Evolutionary conservation across 92 coral and sea anemone species (phyloP).

Genomic region (Blastomussa wellsi): DNA sequence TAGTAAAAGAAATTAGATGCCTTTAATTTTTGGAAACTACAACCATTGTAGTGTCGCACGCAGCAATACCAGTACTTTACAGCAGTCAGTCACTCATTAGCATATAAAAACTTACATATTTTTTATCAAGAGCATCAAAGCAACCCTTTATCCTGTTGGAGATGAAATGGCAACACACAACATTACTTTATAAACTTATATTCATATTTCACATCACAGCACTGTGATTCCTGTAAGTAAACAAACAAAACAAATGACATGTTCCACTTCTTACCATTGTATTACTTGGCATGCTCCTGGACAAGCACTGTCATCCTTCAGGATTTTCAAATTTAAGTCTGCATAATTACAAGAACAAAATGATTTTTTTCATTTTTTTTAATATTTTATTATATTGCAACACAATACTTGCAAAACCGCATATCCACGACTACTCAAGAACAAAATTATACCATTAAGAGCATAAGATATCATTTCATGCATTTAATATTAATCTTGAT

Average conservation of each 20-base stretch:
- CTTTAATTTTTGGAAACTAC: neutral
- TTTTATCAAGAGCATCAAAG: constrained; percentile 93
- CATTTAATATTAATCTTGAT: no score
- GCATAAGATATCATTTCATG: no score
- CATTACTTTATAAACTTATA: neutral
- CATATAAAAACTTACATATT: constrained; percentile 79
- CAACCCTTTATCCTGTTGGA: constrained; percentile 92
- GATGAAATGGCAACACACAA: neutral
- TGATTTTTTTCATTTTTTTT: no score
- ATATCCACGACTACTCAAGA: no score
- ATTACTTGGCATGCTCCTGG: constrained; percentile 98
- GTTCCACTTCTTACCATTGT: constrained; percentile 72
- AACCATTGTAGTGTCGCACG: no score
- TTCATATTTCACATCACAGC: neutral
- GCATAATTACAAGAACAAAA: neutral
- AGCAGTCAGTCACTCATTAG: neutral
- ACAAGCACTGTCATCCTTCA: constrained; percentile 95
- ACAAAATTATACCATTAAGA: no score
- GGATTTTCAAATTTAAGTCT: constrained; percentile 93
- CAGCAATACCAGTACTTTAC: no score
- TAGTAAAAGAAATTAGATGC: neutral
- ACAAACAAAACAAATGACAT: neutral
- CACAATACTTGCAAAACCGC: no score
- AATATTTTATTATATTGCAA: no score
- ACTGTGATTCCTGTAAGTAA: neutral